phyloP scores from a whole-genome alignment of 2,888 invertebrate species.

The Tetranychus piercei region DNA sequence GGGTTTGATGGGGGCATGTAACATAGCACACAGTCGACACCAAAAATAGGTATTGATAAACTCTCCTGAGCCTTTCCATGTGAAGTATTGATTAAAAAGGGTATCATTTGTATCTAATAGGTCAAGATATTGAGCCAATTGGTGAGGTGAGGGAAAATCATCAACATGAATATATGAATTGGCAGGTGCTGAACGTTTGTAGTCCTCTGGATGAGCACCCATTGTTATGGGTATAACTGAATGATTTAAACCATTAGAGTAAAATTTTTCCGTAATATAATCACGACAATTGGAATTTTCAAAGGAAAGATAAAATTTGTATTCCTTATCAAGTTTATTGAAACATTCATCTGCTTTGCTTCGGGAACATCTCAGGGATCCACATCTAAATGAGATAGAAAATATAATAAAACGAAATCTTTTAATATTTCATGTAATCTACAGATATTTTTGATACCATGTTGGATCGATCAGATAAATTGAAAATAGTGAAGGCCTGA shows the following conservation, averaged over 20 bases:
- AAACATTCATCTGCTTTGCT: slow-evolving; percentile 58
- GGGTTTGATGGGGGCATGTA: slow-evolving; percentile 40
- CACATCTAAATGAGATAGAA: slow-evolving; percentile 43
- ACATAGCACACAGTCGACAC: slow-evolving; percentile 69
- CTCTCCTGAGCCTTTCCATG: slow-evolving; percentile 81
- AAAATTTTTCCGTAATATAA: slow-evolving; percentile 91
- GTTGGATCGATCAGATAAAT: too few relatives aligned
- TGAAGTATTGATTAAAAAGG: slow-evolving; percentile 81
- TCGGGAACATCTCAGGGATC: slow-evolving; percentile 62
- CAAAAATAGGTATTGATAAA: slow-evolving; percentile 90
- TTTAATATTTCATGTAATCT: too few relatives aligned
- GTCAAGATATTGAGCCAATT: slow-evolving; percentile 66
- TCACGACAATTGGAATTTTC: slow-evolving; percentile 91
- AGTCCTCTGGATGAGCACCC: slow-evolving; percentile 83
- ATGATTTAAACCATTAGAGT: slow-evolving; percentile 58
- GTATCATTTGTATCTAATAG: slow-evolving; percentile 67
- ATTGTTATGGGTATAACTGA: slow-evolving; percentile 83
- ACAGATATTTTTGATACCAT: background rate
- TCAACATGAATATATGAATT: slow-evolving; percentile 88
- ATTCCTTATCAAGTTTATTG: slow-evolving; percentile 69
- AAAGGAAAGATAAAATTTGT: slow-evolving; percentile 90
- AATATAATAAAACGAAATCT: background rate
- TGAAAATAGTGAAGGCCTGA: too few relatives aligned
- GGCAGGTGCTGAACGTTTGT: slow-evolving; percentile 66
- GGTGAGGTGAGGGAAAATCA: slow-evolving; percentile 69